A percentile compares a stretch with the other conserved stretches of the same genome.
Evolutionary conservation across 2,113 vertebrate species (phyloP).

Genomic region (Dromiciops gliroides): DNA sequence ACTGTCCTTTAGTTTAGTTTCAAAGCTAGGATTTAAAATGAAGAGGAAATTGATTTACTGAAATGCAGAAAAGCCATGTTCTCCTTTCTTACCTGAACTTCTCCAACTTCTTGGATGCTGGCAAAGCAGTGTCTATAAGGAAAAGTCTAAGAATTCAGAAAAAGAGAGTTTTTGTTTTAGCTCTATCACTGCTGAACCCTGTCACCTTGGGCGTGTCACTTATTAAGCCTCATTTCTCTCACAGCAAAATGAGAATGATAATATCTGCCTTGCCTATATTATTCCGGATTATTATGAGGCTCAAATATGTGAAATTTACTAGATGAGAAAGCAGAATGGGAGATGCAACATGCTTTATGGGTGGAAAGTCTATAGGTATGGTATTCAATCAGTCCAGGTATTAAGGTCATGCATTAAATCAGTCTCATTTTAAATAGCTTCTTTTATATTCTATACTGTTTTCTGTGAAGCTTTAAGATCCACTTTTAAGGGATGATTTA

Average conservation of each 20-base stretch:
- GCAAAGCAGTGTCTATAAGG: neutral
- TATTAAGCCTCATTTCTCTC: conserved; percentile 8
- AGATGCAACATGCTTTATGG: neutral
- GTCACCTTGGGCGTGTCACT: neutral
- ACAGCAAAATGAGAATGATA: conserved; percentile 28
- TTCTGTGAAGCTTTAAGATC: conserved; percentile 44
- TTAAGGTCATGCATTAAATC: neutral
- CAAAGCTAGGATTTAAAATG: neutral
- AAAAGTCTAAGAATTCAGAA: neutral
- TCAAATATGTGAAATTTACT: neutral
- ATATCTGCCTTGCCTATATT: neutral
- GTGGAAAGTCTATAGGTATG: neutral
- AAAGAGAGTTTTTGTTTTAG: neutral
- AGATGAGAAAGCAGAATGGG: neutral
- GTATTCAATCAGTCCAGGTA: neutral
- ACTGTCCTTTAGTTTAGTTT: conserved; percentile 12
- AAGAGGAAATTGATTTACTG: neutral
- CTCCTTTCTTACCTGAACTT: conserved; percentile 2
- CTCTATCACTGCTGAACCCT: neutral
- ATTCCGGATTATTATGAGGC: neutral
- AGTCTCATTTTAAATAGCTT: conserved; percentile 33
- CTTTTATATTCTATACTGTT: conserved; percentile 14
- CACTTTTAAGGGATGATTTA: conserved; percentile 5
- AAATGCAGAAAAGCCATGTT: neutral
- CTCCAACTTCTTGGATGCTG: neutral